phyloP scores from a whole-genome alignment of 2,113 vertebrate species.

The Aldabrachelys gigantea region DNA sequence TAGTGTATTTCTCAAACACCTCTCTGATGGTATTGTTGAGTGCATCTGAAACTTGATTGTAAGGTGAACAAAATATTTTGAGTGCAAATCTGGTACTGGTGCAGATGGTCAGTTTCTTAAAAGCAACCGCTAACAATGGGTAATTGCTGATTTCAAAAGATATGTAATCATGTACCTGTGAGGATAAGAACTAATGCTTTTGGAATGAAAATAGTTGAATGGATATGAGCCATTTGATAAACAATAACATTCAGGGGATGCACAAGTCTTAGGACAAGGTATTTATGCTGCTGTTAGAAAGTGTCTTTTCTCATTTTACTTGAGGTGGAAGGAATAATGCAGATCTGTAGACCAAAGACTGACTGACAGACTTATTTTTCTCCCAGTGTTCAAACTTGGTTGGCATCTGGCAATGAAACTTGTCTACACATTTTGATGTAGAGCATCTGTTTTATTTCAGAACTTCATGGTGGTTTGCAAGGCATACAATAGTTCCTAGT shows the following conservation, averaged over 20 bases:
- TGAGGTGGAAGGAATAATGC: neutral
- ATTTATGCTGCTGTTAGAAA: neutral
- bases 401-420: neutral
- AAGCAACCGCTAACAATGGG: neutral
- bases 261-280: neutral
- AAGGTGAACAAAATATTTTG: neutral
- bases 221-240: neutral
- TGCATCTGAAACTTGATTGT: neutral
- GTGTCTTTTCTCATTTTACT: neutral
- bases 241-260: neutral
- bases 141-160: neutral
- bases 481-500: neutral
- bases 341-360: neutral
- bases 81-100: neutral
- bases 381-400: neutral
- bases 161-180: neutral
- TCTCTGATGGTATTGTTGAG: neutral
- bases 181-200: neutral
- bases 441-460: neutral
- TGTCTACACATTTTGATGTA: neutral
- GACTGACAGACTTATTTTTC: neutral
- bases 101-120: slow-evolving; percentile 45
- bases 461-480: neutral
- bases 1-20: neutral
- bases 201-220: neutral